phyloP scores from a whole-genome alignment of 2,113 vertebrate genomes.

The Alectura lathami region DNA sequence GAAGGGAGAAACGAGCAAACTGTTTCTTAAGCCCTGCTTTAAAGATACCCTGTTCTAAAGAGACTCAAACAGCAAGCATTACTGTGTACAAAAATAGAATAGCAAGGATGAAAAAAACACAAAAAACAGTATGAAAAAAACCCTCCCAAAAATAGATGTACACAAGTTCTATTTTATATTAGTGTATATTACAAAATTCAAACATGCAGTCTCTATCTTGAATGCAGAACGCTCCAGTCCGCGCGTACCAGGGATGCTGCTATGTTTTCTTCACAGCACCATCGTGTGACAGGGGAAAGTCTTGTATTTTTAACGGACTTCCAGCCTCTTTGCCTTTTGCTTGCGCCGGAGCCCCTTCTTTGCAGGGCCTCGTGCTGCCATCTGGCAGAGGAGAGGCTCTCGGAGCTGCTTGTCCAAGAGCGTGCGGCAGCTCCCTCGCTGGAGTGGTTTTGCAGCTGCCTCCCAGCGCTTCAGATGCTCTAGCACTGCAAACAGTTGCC shows the following conservation, averaged over 20 bases:
- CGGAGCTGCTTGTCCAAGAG: constrained; percentile 44
- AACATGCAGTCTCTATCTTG: constrained; percentile 69
- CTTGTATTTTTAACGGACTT: constrained; percentile 69
- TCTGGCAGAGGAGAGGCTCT: constrained; percentile 58
- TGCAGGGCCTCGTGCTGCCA: constrained; percentile 37
- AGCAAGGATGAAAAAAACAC: constrained; percentile 74
- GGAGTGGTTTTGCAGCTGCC: constrained; percentile 48
- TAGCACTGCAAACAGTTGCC: constrained; percentile 6
- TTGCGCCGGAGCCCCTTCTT: constrained; percentile 19
- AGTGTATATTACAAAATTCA: constrained; percentile 75
- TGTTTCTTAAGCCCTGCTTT: constrained; percentile 63
- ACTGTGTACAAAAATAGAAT: constrained; percentile 74
- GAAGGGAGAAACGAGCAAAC: background rate
- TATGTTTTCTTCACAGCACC: constrained; percentile 85
- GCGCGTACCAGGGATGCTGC: constrained; percentile 63
- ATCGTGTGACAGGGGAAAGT: constrained; percentile 73
- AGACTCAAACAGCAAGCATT: constrained; percentile 67
- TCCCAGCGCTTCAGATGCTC: background rate
- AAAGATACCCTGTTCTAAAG: constrained; percentile 75
- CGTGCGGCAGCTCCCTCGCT: background rate
- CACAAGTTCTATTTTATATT: constrained; percentile 72
- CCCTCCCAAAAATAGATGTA: constrained; percentile 76
- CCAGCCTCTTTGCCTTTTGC: constrained; percentile 45
- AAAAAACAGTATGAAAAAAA: constrained; percentile 71
- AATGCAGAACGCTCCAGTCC: constrained; percentile 49